Conservation (phyloP, 2,113 vertebrate species). For the Chascanopsetta lugubris region DNA sequence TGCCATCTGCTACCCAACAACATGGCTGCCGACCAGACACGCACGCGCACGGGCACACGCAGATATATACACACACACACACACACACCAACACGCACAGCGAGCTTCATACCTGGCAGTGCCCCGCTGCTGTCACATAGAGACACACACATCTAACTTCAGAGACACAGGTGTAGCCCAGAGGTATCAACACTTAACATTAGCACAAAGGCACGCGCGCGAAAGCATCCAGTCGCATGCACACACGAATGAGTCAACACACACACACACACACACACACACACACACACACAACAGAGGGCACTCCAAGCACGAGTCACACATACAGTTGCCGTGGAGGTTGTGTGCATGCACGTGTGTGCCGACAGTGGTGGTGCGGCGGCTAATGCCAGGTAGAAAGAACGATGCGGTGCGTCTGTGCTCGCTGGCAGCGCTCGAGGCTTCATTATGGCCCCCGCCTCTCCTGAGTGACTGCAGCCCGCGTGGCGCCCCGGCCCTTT, state of each 20-base stretch:
- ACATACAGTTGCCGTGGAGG: too few relatives aligned
- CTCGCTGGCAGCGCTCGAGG: constrained; percentile 64
- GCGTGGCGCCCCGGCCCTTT: constrained; percentile 93
- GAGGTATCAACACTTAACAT: constrained; percentile 75
- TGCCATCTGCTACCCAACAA: constrained; percentile 99
- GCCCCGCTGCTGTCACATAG: constrained; percentile 68
- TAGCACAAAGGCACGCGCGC: constrained; percentile 48
- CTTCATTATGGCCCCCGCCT: constrained; percentile 74
- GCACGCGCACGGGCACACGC: constrained; percentile 38
- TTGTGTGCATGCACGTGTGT: not conserved
- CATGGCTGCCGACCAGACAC: constrained; percentile 96
- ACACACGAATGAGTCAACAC: constrained; percentile 7
- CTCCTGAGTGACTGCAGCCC: constrained; percentile 90
- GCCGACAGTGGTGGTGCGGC: constrained; percentile 53
- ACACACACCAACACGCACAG: constrained; percentile 47
- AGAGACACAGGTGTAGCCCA: constrained; percentile 76
- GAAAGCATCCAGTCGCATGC: constrained; percentile 3
- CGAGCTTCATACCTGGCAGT: constrained; percentile 76
- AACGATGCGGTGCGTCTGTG: constrained; percentile 42
- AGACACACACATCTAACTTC: constrained; percentile 73
- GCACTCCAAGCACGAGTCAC: too few relatives aligned
- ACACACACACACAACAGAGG: not conserved
- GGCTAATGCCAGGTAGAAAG: constrained; percentile 64
- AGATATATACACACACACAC: constrained; percentile 20
- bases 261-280: constrained; percentile 5